Base-by-base conservation (phyloP, 1,140 invertebrate genomes). In the Caenorhabditis remanei region DNA sequence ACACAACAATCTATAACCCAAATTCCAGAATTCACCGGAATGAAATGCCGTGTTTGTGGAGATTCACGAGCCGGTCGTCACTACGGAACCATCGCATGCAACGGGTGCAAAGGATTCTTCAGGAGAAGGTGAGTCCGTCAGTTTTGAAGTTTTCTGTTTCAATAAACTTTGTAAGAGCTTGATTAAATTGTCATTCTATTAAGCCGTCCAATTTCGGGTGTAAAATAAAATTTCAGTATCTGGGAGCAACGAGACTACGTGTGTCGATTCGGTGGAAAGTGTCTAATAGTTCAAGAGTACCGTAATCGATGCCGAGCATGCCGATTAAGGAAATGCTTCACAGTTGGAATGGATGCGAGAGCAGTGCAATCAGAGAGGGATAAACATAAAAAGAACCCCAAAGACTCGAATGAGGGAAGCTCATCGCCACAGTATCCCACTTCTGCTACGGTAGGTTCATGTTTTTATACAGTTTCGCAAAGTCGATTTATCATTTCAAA, bases 231-330 rank as follows among this genome's bases (percentile, higher is more conserved):
- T 79, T 89, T 88, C 53, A 89, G 88, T 75, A 89, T 89, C 56
- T 89, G 88, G 88, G 88, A 89, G 55, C 88, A 89, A 58, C 48
- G 88, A 19, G 88, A 89, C 56, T 89, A 89, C 55, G 58, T 83
- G 1, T 89, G 88, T 41, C 82, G 88, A 46, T 89, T 89, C 41
- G 88, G 88, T 67, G 83, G 83, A 61, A 89, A 89, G 58, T 89
- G 88, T 56, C 87, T 90, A 55, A 82, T 89, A 21, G 87, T 89
- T 21, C 88, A 89, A 67, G 88, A 89, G 61, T 89, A 98, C 93
- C 94, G 97, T 55, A 99, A 99, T 94, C 97, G 99, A 94, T 99
- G 98, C 93, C 94, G 98, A 84, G 97, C 97, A 89, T 99, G 98
- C 93, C 94, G 98, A 71, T 95, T 99, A 32, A 96, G 96, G 90